Evolutionary conservation across 2,797 vertebrate genomes (phyloP).

Genomic region (Diceros bicornis): DNA sequence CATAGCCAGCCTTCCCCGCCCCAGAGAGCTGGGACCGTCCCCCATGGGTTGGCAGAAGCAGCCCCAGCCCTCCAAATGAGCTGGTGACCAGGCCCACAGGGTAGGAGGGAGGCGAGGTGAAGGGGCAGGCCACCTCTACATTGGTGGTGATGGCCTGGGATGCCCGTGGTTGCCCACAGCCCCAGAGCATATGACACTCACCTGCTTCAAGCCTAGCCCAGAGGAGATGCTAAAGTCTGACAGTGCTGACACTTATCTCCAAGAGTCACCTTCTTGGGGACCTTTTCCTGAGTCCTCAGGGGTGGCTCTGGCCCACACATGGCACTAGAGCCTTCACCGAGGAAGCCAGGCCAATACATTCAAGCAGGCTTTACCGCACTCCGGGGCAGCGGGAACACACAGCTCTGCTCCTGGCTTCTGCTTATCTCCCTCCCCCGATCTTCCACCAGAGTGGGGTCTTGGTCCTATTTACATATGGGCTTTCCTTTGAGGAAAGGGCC

Average conservation of each 20-base stretch:
- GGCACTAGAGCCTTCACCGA: not conserved
- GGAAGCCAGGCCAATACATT: not conserved
- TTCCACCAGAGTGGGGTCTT: not conserved
- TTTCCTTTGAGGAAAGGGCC: not conserved
- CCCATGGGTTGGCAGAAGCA: not conserved
- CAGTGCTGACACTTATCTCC: not conserved
- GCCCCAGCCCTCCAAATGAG: not conserved
- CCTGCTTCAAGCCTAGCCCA: no score
- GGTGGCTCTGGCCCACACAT: accelerated
- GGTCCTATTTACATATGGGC: accelerated
- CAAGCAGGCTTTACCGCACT: no score
- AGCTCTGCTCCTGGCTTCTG: not conserved
- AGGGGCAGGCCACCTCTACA: accelerated
- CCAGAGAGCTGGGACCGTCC: not conserved
- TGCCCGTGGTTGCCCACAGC: accelerated
- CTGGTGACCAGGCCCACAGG: not conserved
- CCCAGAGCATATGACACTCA: not conserved
- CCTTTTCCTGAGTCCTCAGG: not conserved
- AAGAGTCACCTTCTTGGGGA: not conserved
- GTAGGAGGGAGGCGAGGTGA: not conserved
- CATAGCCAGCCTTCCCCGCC: not conserved
- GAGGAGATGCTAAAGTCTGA: not conserved
- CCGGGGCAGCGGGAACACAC: accelerated
- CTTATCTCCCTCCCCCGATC: accelerated
- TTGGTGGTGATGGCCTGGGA: not conserved